Conservation (phyloP, 2,113 vertebrate species). For the Castor canadensis region DNA sequence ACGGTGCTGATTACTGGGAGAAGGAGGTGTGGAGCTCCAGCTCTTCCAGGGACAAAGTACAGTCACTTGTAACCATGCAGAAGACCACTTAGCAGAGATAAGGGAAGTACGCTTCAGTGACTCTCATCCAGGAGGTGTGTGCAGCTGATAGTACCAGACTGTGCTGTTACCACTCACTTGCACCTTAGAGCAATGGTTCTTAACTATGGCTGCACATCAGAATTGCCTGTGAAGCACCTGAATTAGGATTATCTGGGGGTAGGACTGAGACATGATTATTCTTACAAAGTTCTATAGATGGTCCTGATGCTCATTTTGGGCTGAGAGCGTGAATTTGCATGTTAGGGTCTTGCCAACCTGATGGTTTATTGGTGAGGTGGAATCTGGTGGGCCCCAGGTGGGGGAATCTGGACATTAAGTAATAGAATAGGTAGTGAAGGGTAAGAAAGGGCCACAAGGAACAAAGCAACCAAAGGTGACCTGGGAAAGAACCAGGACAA, state of each 20-base stretch:
- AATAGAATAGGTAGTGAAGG: neutral
- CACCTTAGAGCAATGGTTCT: neutral
- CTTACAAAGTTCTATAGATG: neutral
- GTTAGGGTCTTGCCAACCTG: neutral
- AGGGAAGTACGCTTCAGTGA: neutral
- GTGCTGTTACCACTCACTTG: neutral
- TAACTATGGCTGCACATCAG: neutral
- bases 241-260: neutral
- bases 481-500: neutral
- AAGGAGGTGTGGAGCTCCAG: neutral
- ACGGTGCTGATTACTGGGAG: neutral
- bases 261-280: neutral
- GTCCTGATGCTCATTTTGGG: neutral
- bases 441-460: neutral
- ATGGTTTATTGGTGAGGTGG: neutral
- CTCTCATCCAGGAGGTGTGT: neutral
- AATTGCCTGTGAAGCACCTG: neutral
- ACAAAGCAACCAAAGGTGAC: neutral
- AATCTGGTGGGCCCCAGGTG: neutral
- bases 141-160: rapidly evolving
- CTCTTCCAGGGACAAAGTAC: neutral
- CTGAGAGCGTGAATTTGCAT: neutral
- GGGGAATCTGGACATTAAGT: neutral
- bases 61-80: neutral
- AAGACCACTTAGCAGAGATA: neutral